A percentile compares a stretch with the other conserved stretches of the same genome.
Conservation (phyloP, 92 coral and sea anemone genomes). For the Paragorgia papillata region DNA sequence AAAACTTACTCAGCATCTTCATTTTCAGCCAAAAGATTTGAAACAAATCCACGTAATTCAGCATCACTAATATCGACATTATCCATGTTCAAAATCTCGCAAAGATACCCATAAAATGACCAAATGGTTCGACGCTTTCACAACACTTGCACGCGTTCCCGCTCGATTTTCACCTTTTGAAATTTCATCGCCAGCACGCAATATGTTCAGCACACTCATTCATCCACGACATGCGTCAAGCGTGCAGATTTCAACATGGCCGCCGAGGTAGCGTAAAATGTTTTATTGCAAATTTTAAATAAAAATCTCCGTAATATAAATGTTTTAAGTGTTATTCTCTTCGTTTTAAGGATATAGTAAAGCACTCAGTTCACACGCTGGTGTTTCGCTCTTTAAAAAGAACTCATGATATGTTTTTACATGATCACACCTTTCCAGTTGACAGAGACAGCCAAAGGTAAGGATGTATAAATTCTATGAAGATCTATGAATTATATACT, state of each 20-base stretch:
- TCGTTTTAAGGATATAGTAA: conserved; percentile 79
- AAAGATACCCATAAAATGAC: too few relatives aligned
- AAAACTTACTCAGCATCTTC: conserved; percentile 74
- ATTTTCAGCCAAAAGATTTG: conserved; percentile 61
- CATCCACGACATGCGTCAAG: conserved; percentile 50
- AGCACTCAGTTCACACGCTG: conserved; percentile 98
- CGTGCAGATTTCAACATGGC: conserved; percentile 67
- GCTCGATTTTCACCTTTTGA: too few relatives aligned
- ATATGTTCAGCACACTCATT: neutral
- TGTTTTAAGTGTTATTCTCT: neutral
- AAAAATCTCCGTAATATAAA: too few relatives aligned
- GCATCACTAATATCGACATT: conserved; percentile 45
- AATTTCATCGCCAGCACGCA: conserved; percentile 40
- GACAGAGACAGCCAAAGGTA: conserved; percentile 79
- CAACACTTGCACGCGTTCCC: too few relatives aligned
- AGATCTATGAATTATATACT: neutral
- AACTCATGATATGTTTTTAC: conserved; percentile 97
- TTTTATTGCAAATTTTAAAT: conserved; percentile 4
- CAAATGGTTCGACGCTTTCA: too few relatives aligned
- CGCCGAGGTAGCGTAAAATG: conserved; percentile 67
- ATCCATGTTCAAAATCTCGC: neutral
- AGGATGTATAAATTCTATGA: neutral
- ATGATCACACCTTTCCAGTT: conserved; percentile 85
- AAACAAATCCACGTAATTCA: conserved; percentile 62
- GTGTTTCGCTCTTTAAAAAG: conserved; percentile 98